Evolutionary conservation across 2,797 vertebrate genomes (phyloP).

Genomic region (Siniperca undulata): DNA sequence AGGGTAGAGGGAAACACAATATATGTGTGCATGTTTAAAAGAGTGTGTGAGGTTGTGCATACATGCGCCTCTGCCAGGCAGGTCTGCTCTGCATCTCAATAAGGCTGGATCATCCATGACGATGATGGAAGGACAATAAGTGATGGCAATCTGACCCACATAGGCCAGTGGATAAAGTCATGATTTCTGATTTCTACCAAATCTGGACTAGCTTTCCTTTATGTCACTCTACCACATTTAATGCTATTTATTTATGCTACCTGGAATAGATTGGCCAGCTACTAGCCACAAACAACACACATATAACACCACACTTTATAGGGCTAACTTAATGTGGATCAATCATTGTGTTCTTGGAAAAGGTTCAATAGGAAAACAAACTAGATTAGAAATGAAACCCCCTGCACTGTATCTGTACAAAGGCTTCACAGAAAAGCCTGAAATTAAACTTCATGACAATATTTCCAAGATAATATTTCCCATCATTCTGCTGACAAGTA

Average conservation of each 20-base stretch:
- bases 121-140: slow-evolving; percentile 11
- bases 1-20: slow-evolving; percentile 17
- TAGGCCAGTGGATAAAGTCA: slow-evolving; percentile 45
- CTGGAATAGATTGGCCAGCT: slow-evolving; percentile 2
- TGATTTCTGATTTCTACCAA: slow-evolving; percentile 18
- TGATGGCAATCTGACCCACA: slow-evolving; percentile 36
- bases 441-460: neutral
- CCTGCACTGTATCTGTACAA: neutral
- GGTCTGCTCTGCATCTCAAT: slow-evolving; percentile 18
- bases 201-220: slow-evolving; percentile 21
- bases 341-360: slow-evolving; percentile 15
- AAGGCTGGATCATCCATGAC: slow-evolving; percentile 28
- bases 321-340: neutral
- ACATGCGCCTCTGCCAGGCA: neutral
- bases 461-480: neutral
- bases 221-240: neutral
- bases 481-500: neutral
- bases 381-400: neutral
- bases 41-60: neutral
- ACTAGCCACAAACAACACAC: slow-evolving; percentile 29
- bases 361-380: neutral
- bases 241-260: slow-evolving; percentile 25
- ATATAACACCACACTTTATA: neutral
- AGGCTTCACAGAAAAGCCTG: neutral
- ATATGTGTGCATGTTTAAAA: neutral